phyloP scores from a whole-genome alignment of 1,140 invertebrate species.

The Pectinophora gossypiella region DNA sequence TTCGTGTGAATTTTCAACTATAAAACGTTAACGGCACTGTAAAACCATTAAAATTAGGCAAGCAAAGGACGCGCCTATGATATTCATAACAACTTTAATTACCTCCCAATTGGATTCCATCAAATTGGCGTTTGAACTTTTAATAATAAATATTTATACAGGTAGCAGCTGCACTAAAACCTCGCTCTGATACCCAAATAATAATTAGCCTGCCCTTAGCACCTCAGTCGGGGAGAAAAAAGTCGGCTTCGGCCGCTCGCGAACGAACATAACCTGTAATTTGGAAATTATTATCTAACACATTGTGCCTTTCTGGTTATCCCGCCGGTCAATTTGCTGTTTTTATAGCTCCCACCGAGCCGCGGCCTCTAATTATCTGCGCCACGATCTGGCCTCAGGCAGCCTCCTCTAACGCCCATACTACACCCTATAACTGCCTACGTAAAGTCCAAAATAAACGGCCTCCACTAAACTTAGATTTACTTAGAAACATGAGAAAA shows the following conservation, averaged over 20 bases:
- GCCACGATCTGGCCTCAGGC: constrained; percentile 62
- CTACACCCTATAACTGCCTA: constrained; percentile 23
- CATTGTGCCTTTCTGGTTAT: constrained; percentile 75
- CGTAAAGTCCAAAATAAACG: constrained; percentile 21
- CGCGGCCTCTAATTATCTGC: constrained; percentile 73
- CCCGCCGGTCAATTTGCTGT: constrained; percentile 74
- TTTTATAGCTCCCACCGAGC: constrained; percentile 72
- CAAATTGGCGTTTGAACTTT: constrained; percentile 65
- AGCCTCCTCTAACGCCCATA: constrained; percentile 3
- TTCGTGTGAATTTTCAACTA: background rate
- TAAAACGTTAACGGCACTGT: background rate
- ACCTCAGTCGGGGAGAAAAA: constrained; percentile 68
- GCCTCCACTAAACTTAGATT: constrained; percentile 4
- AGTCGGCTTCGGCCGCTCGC: constrained; percentile 51
- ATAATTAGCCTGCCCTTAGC: constrained; percentile 73
- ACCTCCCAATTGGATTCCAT: constrained; percentile 46
- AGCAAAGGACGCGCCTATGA: background rate
- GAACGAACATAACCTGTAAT: constrained; percentile 71
- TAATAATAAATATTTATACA: constrained; percentile 75
- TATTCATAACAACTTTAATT: constrained; percentile 51
- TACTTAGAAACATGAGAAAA: constrained; percentile 66
- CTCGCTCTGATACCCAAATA: constrained; percentile 68
- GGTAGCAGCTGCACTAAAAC: constrained; percentile 73
- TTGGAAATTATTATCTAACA: constrained; percentile 76
- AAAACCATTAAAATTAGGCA: background rate